Evolutionary conservation across 2,797 vertebrate genomes (phyloP).

Genomic region (Protonibea diacanthus): DNA sequence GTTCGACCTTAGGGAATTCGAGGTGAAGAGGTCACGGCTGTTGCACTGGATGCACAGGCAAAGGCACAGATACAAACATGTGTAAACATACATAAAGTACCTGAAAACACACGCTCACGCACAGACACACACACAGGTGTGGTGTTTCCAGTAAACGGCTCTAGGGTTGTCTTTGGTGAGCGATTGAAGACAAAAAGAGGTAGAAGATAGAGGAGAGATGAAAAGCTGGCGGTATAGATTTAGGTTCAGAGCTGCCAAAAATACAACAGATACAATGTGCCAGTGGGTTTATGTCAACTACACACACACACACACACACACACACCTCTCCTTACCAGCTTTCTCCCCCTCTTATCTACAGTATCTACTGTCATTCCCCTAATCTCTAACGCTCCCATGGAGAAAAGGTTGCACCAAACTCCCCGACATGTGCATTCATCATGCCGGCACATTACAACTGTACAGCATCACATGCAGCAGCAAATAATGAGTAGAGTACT

Average conservation of each 20-base stretch:
- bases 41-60: constrained; percentile 44
- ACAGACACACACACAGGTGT: constrained; percentile 61
- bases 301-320: constrained; percentile 40
- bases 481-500: not conserved
- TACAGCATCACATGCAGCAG: constrained; percentile 1
- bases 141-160: constrained; percentile 61
- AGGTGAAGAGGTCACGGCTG: constrained; percentile 72
- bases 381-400: constrained; percentile 44
- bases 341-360: constrained; percentile 23
- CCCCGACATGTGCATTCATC: constrained; percentile 26
- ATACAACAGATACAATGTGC: constrained; percentile 77
- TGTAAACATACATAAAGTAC: constrained; percentile 36
- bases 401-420: constrained; percentile 47
- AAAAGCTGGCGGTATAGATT: constrained; percentile 78
- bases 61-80: constrained; percentile 33
- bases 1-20: constrained; percentile 69
- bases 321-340: constrained; percentile 16
- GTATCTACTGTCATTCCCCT: constrained; percentile 28
- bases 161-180: constrained; percentile 77
- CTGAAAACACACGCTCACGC: constrained; percentile 29
- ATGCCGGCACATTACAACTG: constrained; percentile 12
- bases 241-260: constrained; percentile 79
- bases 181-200: constrained; percentile 71
- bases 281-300: constrained; percentile 74
- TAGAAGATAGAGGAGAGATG: constrained; percentile 68